Evolutionary conservation across 92 coral and sea anemone genomes (phyloP), one percentile per base, ranked within the genome.

Genomic region (Palythoa grandis): DNA sequence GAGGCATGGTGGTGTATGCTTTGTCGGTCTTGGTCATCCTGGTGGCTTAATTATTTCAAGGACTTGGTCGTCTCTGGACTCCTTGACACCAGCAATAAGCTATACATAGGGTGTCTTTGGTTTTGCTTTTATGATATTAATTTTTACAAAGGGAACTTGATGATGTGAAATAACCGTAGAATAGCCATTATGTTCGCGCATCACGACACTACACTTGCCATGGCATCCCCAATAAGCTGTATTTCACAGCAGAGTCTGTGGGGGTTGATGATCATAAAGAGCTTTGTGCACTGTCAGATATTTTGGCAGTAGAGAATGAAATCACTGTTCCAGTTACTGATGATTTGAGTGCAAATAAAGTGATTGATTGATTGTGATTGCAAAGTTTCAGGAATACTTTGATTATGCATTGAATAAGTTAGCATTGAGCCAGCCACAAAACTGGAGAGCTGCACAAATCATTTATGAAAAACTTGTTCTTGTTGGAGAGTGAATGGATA

Each of bases 381-480:
- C n/a, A n/a, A 61, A 52, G 74, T 88, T 82, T 82, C 87, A 88
- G 67, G 91, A 88, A 52, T 88, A 88, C 83, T 82, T 88, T 82
- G 68, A 77, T 22, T 82, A 88, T 68, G 82, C 87, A 61, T 16
- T 57, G 70, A 79, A 79, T 53, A 67, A 72, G 79, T 72, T 82
- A 76, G 76, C 79, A 24, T 82, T 79, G 72, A 80, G 74, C 72
- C 66, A 80, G 52, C 91, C 87, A 61, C 87, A 82, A 74, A 88
- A 73, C 52, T 88, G 91, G 91, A 88, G 87, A 72, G 69, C 63
- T 52, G 78, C 82, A 63, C 87, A 80, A 57, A 65, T 65, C 48
- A 2, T 83, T 38, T 70, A 67, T 83, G 87, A 83, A 70, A 74
- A 76, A 70, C 67, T 83, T 58, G 69, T 67, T 52, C 78, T 71